Percentiles rank a stretch among this genome's conserved stretches.
Conservation (phyloP, 2,797 vertebrate genomes). For the Botia kubotai region DNA sequence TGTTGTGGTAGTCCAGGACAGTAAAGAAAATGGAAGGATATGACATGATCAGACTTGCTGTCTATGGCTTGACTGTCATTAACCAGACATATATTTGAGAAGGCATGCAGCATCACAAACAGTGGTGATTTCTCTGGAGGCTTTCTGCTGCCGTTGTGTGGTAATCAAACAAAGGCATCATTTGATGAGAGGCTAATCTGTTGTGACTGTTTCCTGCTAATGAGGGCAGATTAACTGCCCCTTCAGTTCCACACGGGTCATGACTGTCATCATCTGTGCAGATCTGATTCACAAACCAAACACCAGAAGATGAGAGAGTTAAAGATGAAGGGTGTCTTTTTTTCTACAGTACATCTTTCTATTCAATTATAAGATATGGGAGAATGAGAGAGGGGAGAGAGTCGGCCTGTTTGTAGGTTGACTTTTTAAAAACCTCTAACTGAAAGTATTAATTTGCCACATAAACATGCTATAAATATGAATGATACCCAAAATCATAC, state of each 20-base stretch:
- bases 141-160: not conserved
- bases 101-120: not conserved
- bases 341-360: not conserved
- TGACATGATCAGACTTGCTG: not conserved
- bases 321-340: not conserved
- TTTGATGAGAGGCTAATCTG: conserved; percentile 50
- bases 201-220: conserved; percentile 47
- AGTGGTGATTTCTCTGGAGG: not conserved
- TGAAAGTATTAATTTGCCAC: not conserved
- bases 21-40: not conserved
- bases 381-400: not conserved
- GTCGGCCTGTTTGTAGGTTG: not conserved
- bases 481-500: too few relatives aligned
- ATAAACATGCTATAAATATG: too few relatives aligned
- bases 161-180: conserved; percentile 51
- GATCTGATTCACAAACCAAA: conserved; percentile 7
- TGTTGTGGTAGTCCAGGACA: not conserved
- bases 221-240: conserved; percentile 51
- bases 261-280: conserved; percentile 21
- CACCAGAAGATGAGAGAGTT: not conserved
- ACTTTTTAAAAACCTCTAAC: not conserved
- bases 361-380: not conserved
- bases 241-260: conserved; percentile 41
- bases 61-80: not conserved
- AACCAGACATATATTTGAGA: conserved; percentile 2